Base-by-base conservation (phyloP, 2,113 vertebrate genomes). In the Trematocara stigmaticum region DNA sequence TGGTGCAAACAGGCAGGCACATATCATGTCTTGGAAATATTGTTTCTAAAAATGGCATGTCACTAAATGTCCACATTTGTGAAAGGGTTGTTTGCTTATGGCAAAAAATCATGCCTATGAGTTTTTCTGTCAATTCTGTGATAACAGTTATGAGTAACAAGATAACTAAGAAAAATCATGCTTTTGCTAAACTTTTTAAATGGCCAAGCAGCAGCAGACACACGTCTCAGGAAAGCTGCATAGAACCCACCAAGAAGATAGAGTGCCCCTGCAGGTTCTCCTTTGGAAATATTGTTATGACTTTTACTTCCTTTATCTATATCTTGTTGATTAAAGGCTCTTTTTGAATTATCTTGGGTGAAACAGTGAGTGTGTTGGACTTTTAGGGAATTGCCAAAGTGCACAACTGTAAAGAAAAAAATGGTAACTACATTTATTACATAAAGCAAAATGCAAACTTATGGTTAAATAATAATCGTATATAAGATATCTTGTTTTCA, bases 381-480 rank as follows among this genome's bases (percentile, higher is more conserved):
- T 76, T 76, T 51, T 34, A 76, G 26, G 45, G 42, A 31, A 49
- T 76, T 49, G 26, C 45, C 26, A 76, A 31, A n/a, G 45, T 31
- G 8, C 23, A 49, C 42, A 29, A 31, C 23, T 31, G 15, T 31
- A 74, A 74, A 0, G 9, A 49, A 49, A 18, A 29, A 49, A 47
- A 5, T 6, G 16, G 42, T 23, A 26, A 0, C 5, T 6, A 16
- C 40, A 71, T 76, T 49, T 12, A 49, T 76, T 31, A 76, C 69
- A 76, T 51, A 51, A 76, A 49, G 11, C 15, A 12, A 34, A 74
- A 76, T 76, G 1, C 29, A 31, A 18, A 76, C 16, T 76, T 76
- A 26, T 10, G 20, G 0, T 29, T 18, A 29, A 29, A 31, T 15
- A 49, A 31, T 76, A 49, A 49, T 76, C 9, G 0, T n/a, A 11